These are phyloP conservation scores for Glareola pratincola DNA, from an alignment of 2,113 vertebrate genomes.

Conservation along the genomic window DNA sequence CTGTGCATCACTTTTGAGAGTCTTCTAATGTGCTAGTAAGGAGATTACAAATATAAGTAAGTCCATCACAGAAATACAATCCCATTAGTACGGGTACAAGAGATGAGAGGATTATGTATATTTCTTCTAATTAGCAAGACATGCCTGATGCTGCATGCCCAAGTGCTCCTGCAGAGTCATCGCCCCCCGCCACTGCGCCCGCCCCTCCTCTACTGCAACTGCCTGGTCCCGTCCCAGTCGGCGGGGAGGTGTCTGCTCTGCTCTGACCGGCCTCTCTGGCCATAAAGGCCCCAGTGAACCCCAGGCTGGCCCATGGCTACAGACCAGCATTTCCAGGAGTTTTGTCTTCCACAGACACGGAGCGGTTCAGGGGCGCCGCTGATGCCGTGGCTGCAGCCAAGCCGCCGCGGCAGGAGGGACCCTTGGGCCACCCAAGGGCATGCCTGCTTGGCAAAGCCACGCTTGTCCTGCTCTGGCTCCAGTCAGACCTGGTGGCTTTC, in stretches of 20 bases:
- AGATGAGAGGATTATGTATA: not conserved
- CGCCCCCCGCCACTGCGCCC: not conserved
- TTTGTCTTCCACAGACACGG: not conserved
- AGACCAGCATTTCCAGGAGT: no score
- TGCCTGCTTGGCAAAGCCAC: not conserved
- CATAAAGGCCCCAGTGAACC: not conserved
- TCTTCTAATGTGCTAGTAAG: not conserved
- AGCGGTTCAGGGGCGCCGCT: fast-evolving
- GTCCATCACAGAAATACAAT: not conserved
- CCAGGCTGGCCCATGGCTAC: no score
- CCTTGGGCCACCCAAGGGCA: not conserved
- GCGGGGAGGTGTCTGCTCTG: not conserved
- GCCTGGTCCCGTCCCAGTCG: not conserved
- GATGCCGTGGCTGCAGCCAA: not conserved
- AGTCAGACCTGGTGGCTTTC: not conserved
- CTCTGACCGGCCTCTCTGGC: not conserved
- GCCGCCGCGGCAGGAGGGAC: not conserved
- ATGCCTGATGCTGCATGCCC: fast-evolving
- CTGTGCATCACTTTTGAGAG: not conserved
- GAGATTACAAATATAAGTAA: fast-evolving
- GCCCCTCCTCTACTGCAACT: not conserved
- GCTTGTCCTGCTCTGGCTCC: not conserved
- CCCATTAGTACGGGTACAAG: not conserved
- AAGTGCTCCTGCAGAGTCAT: not conserved
- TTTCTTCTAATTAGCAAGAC: not conserved